Conservation (phyloP, 2,888 invertebrate species). For the Crocallis elinguaria region DNA sequence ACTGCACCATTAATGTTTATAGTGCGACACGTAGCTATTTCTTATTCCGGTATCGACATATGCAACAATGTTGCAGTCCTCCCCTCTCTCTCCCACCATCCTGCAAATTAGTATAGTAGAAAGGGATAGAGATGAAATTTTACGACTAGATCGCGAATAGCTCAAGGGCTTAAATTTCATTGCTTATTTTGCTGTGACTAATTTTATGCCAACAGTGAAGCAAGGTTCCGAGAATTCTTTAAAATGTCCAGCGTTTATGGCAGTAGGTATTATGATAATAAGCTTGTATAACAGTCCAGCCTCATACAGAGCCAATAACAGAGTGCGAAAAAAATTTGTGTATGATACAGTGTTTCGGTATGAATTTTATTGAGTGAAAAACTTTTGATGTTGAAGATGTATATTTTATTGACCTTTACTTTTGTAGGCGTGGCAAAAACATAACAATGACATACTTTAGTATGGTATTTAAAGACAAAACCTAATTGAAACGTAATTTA, state of each 20-base stretch:
- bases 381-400: too few relatives aligned
- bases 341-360: too few relatives aligned
- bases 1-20: slow-evolving; percentile 44
- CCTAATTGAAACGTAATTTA: too few relatives aligned
- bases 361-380: too few relatives aligned
- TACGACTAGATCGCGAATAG: slow-evolving; percentile 73
- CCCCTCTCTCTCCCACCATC: slow-evolving; percentile 50
- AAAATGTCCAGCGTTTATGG: slow-evolving; percentile 38
- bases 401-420: too few relatives aligned
- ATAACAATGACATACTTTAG: too few relatives aligned
- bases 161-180: slow-evolving; percentile 71
- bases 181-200: slow-evolving; percentile 79
- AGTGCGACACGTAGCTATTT: slow-evolving; percentile 57
- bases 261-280: slow-evolving; percentile 34
- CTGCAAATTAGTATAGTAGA: slow-evolving; percentile 38
- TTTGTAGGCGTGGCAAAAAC: too few relatives aligned
- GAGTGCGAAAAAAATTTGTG: too few relatives aligned
- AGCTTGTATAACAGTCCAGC: slow-evolving; percentile 29
- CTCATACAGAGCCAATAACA: neutral
- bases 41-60: slow-evolving; percentile 67
- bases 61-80: slow-evolving; percentile 67
- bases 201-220: slow-evolving; percentile 67
- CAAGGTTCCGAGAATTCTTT: slow-evolving; percentile 56
- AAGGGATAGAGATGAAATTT: slow-evolving; percentile 57
- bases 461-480: too few relatives aligned